Conservation (phyloP, 1,140 invertebrate species). For the Dufourea novaeangliae region DNA sequence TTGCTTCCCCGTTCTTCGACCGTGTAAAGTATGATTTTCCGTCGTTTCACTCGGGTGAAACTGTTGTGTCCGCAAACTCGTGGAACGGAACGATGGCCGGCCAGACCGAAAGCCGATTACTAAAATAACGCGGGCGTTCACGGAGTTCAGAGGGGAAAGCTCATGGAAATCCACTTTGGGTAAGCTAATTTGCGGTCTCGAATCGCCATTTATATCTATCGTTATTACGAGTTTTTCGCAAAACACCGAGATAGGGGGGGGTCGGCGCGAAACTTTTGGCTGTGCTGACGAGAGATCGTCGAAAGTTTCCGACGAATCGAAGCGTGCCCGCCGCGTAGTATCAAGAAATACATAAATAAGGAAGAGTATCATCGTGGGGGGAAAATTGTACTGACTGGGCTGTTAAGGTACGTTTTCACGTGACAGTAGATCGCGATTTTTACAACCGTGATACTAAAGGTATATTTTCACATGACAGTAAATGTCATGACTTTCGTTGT, state of each 20-base stretch:
- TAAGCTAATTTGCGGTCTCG: conserved; percentile 12
- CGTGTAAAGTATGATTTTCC: neutral
- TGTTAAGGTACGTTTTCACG: no score
- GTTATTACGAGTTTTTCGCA: neutral
- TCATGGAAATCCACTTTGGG: neutral
- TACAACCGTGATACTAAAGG: no score
- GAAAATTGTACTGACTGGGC: neutral
- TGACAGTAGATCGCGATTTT: no score
- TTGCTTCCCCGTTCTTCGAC: neutral
- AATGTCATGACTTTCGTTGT: no score
- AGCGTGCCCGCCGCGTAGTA: neutral
- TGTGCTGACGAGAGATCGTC: neutral
- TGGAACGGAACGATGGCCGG: neutral
- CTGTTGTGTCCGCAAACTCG: neutral
- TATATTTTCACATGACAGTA: no score
- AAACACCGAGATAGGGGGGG: no score
- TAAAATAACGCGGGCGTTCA: conserved; percentile 15
- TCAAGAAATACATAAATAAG: neutral
- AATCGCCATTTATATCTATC: neutral
- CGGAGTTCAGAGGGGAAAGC: neutral
- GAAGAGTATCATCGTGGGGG: neutral
- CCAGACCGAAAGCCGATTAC: conserved; percentile 31
- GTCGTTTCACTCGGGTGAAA: neutral
- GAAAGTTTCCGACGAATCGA: conserved; percentile 22
- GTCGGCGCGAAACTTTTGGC: neutral